A percentile compares a stretch with the other conserved stretches of the same genome.
phyloP scores from a whole-genome alignment of 2,113 vertebrate genomes.

The Mus musculus region DNA sequence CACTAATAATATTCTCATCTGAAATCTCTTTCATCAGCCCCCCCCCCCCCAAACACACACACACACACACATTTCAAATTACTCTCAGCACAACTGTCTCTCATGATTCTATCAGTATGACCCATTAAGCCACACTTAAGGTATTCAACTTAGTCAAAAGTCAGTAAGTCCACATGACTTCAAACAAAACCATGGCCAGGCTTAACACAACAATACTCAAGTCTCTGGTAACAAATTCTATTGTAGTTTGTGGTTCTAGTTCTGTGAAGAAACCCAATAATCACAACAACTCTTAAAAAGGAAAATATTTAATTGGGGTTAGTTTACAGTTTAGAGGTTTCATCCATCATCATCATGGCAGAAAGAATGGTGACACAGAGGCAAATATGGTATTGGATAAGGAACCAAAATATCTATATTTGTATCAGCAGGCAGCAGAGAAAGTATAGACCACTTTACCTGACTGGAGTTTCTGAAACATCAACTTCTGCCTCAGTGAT shows the following conservation, averaged over 20 bases:
- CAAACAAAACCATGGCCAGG: neutral
- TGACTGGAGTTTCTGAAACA: neutral
- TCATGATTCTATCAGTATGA: neutral
- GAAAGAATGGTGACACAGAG: neutral
- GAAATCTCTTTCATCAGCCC: too few species aligned
- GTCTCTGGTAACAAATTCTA: too few species aligned
- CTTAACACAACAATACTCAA: too few species aligned
- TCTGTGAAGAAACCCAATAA: too few species aligned
- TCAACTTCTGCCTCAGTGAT: neutral
- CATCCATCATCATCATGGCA: neutral
- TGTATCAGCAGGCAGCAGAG: too few species aligned
- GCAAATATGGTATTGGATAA: neutral
- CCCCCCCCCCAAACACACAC: too few species aligned
- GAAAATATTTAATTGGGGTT: too few species aligned
- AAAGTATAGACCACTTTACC: neutral
- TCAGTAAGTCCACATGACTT: neutral
- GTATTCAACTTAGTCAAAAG: neutral
- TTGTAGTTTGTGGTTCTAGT: too few species aligned
- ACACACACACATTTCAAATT: neutral
- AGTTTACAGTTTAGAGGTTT: too few species aligned
- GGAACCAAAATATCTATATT: neutral
- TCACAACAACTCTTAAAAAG: too few species aligned
- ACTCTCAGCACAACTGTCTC: neutral
- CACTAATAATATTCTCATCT: neutral
- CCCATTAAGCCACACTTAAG: neutral